These are phyloP conservation scores for Ptychochromis oligacanthus DNA, from an alignment of 2,113 vertebrate species.

Conservation along the genomic window DNA sequence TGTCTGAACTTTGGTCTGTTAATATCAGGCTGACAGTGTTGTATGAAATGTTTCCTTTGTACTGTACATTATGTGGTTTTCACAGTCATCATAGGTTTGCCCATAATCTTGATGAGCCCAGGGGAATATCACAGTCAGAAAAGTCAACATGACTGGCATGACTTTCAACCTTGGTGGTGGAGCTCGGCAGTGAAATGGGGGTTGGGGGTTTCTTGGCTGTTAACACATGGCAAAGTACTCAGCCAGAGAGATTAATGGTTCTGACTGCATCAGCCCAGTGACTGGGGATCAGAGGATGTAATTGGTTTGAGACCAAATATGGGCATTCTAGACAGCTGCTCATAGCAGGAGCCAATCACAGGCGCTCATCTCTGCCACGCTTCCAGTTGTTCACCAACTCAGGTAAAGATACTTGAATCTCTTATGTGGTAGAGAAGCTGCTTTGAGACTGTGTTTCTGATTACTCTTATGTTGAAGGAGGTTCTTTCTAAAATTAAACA, in stretches of 20 bases:
- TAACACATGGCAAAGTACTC: constrained; percentile 77
- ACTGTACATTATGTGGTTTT: constrained; percentile 37
- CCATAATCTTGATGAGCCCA: constrained; percentile 45
- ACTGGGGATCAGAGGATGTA: constrained; percentile 81
- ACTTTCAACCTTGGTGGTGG: constrained; percentile 72
- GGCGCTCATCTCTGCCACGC: constrained; percentile 66
- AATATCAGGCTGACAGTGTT: constrained; percentile 13
- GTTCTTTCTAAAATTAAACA: constrained; percentile 29
- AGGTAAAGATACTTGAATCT: constrained; percentile 60
- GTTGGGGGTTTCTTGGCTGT: constrained; percentile 66
- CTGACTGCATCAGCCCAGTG: constrained; percentile 79
- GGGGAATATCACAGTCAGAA: constrained; percentile 62
- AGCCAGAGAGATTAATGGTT: constrained; percentile 83
- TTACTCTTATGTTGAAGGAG: constrained; percentile 28
- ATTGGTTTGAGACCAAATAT: constrained; percentile 82
- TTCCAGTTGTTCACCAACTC: constrained; percentile 75
- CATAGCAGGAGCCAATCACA: constrained; percentile 83
- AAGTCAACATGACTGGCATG: constrained; percentile 76
- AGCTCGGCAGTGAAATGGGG: constrained; percentile 52
- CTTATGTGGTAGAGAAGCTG: constrained; percentile 20
- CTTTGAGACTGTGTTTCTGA: constrained; percentile 36
- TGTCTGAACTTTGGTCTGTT: constrained; percentile 47
- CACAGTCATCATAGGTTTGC: constrained; percentile 35
- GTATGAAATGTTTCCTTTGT: constrained; percentile 23
- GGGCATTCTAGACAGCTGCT: constrained; percentile 80